phyloP scores from a whole-genome alignment of 2,888 invertebrate species.

The Incurvaria masculella region DNA sequence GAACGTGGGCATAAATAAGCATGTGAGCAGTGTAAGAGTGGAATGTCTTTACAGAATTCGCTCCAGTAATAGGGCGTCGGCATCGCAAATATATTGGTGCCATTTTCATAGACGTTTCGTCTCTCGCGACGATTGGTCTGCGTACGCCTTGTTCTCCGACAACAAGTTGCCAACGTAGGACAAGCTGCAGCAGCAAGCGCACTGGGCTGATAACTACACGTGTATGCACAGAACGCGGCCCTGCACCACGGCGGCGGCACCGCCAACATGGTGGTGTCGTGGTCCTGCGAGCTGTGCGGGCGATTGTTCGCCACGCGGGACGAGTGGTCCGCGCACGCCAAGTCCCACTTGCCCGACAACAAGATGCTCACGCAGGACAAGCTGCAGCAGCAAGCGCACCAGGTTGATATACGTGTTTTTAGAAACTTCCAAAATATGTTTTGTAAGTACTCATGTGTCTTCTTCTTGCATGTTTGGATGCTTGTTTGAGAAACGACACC shows the following conservation, averaged over 20 bases:
- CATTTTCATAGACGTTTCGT: constrained; percentile 74
- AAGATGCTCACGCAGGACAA: constrained; percentile 43
- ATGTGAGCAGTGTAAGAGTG: not conserved
- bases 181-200: constrained; percentile 42
- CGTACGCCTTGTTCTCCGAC: constrained; percentile 69
- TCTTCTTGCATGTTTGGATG: not conserved
- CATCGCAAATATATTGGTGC: constrained; percentile 56
- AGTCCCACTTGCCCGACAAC: constrained; percentile 62
- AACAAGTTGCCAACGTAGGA: constrained; percentile 40
- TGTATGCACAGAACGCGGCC: constrained; percentile 37
- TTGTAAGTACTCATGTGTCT: not conserved
- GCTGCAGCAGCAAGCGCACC: constrained; percentile 42
- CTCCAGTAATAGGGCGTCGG: constrained; percentile 47
- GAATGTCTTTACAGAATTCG: constrained; percentile 31
- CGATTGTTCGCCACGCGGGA: constrained; percentile 68
- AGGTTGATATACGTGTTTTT: constrained; percentile 23
- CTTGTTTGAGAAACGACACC: not conserved
- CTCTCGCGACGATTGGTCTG: constrained; percentile 72
- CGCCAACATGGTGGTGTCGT: constrained; percentile 60
- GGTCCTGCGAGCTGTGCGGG: constrained; percentile 75
- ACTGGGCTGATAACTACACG: constrained; percentile 28
- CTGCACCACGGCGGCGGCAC: constrained; percentile 47
- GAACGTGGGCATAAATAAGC: too few relatives aligned
- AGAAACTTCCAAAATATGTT: constrained; percentile 14
- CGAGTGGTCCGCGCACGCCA: constrained; percentile 74